These are phyloP conservation scores for Macroramphosus scolopax DNA, from an alignment of 2,797 vertebrate species.

Conservation along the genomic window DNA sequence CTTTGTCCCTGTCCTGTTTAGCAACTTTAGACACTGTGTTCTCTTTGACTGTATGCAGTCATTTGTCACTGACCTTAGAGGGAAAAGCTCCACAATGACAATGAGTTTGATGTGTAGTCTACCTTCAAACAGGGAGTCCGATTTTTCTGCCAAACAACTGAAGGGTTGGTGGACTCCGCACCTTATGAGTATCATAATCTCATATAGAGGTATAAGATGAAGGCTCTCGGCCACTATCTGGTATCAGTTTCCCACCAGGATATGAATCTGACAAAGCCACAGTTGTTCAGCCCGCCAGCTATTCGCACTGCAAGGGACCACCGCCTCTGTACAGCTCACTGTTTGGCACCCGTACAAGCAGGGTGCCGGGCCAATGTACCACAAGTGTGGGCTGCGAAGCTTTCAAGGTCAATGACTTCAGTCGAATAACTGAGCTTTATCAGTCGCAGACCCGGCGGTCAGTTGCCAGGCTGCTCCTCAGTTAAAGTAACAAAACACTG, in stretches of 20 bases:
- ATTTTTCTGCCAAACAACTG: too few relatives aligned
- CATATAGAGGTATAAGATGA: too few relatives aligned
- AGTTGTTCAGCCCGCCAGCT: constrained; percentile 32
- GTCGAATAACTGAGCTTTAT: constrained; percentile 62
- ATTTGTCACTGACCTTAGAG: constrained; percentile 25
- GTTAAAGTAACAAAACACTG: too few relatives aligned
- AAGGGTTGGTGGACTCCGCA: constrained; percentile 2
- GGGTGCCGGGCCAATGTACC: constrained; percentile 53
- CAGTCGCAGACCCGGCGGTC: constrained; percentile 43
- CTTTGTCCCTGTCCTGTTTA: background rate
- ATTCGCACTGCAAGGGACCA: constrained; percentile 25
- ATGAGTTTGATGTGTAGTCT: constrained; percentile 17
- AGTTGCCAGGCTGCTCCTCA: background rate
- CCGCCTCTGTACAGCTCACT: constrained; percentile 51
- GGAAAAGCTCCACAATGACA: background rate
- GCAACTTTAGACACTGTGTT: background rate
- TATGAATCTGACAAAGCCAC: constrained; percentile 32
- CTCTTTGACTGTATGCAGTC: background rate
- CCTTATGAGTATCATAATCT: too few relatives aligned
- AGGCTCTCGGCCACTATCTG: constrained; percentile 5
- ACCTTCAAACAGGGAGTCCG: constrained; percentile 19
- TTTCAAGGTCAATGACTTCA: constrained; percentile 75
- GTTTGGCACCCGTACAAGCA: constrained; percentile 58
- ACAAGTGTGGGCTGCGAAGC: constrained; percentile 63
- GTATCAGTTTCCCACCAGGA: constrained; percentile 30